Evolutionary conservation across 2,797 vertebrate genomes (phyloP).

Genomic region (Psittacula derbiana): DNA sequence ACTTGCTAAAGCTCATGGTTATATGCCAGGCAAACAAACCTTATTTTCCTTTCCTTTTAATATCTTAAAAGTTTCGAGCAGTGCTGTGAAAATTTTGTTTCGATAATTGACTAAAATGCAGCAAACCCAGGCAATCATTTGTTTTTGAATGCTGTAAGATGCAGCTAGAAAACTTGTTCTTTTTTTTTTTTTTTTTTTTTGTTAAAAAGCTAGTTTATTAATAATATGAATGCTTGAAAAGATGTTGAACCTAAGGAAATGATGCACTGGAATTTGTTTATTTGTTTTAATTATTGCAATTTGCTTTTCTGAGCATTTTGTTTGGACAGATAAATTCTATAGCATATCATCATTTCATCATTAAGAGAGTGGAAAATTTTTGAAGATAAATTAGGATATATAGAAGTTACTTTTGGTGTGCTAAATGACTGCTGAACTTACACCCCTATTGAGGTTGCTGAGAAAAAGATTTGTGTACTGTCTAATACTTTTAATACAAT

Average conservation of each 20-base stretch:
- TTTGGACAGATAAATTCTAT: not conserved
- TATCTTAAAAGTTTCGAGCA: not conserved
- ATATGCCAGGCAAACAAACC: not conserved
- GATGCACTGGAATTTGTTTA: not conserved
- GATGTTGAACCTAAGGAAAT: not conserved
- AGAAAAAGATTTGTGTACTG: not conserved
- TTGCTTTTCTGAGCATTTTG: not conserved
- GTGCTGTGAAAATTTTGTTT: not conserved
- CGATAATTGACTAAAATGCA: not conserved
- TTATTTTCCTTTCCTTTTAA: not conserved
- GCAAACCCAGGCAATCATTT: not conserved
- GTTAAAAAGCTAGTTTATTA: no score
- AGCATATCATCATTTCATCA: not conserved
- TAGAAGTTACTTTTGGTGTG: not conserved
- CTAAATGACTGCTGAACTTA: not conserved
- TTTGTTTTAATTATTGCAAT: not conserved
- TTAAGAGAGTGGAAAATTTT: not conserved
- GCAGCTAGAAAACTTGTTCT: not conserved
- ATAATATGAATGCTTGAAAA: not conserved
- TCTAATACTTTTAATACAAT: not conserved
- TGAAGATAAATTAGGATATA: not conserved
- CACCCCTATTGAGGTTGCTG: not conserved
- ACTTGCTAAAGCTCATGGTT: not conserved
- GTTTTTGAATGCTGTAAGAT: not conserved
- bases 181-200: not conserved